Evolutionary conservation across 2,797 vertebrate genomes (phyloP).

Genomic region (Rhincodon typus): DNA sequence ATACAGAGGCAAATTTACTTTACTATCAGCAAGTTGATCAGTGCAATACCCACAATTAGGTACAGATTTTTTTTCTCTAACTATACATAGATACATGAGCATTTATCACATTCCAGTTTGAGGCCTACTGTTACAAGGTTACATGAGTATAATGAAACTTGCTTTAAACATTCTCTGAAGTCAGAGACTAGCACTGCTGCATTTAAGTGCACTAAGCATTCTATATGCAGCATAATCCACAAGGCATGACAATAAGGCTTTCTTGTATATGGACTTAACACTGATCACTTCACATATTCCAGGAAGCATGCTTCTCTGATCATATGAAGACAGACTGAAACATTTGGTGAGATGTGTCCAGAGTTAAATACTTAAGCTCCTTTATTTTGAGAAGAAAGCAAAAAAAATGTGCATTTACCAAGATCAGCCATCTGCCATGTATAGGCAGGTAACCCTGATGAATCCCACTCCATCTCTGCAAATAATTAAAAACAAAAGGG

Average conservation of each 20-base stretch:
- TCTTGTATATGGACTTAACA: background rate
- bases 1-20: background rate
- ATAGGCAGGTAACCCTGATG: no score
- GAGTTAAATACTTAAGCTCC: background rate
- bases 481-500: no score
- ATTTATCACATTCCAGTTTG: background rate
- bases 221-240: background rate
- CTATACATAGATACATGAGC: background rate
- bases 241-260: background rate
- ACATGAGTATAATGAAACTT: background rate
- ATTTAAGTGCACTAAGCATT: background rate
- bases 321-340: background rate
- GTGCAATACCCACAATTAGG: background rate
- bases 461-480: no score
- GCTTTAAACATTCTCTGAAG: background rate
- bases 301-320: background rate
- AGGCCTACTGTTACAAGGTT: background rate
- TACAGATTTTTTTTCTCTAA: background rate
- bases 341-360: background rate
- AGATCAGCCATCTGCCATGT: no score
- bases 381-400: background rate
- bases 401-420: no score
- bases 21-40: background rate
- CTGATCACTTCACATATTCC: background rate
- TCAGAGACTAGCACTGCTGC: no score